These are phyloP conservation scores for Heliopora coerulea DNA, from an alignment of 92 coral and sea anemone species.

Conservation along the genomic window DNA sequence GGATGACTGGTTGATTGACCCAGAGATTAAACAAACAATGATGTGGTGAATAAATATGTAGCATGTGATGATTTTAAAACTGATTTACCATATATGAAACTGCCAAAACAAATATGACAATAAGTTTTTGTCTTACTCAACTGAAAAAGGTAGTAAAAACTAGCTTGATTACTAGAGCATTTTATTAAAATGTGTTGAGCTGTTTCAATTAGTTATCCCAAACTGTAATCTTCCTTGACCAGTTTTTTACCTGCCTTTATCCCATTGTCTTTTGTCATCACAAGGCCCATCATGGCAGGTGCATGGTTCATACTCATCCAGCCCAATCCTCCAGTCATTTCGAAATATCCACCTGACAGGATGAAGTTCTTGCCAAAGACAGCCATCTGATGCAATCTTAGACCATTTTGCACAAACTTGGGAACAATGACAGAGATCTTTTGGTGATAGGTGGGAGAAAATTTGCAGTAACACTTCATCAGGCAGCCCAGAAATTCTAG, in stretches of 20 bases:
- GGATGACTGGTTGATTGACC: no score
- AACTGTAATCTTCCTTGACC: no score
- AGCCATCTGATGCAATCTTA: conserved; percentile 71
- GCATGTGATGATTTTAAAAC: no score
- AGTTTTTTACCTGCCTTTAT: conserved; percentile 34
- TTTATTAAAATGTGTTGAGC: no score
- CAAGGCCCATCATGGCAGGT: conserved; percentile 68
- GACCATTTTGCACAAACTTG: conserved; percentile 84
- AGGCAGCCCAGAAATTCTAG: conserved; percentile 59
- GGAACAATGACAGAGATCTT: conserved; percentile 81
- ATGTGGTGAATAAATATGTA: no score
- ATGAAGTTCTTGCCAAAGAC: conserved; percentile 78
- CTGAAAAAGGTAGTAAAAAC: no score
- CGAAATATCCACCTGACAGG: conserved; percentile 94
- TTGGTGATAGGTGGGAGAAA: conserved; percentile 77
- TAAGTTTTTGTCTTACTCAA: no score
- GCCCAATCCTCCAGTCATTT: conserved; percentile 84
- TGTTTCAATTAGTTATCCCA: no score
- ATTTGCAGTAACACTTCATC: conserved; percentile 77
- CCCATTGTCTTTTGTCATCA: conserved; percentile 11
- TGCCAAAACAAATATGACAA: no score
- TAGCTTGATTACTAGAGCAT: no score
- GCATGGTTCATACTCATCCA: conserved; percentile 64
- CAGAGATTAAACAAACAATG: no score
- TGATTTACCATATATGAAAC: no score